A percentile compares a stretch with the other conserved stretches of the same genome.
Evolutionary conservation across 2,113 vertebrate genomes (phyloP).

Genomic region (Cynopterus brachyotis): DNA sequence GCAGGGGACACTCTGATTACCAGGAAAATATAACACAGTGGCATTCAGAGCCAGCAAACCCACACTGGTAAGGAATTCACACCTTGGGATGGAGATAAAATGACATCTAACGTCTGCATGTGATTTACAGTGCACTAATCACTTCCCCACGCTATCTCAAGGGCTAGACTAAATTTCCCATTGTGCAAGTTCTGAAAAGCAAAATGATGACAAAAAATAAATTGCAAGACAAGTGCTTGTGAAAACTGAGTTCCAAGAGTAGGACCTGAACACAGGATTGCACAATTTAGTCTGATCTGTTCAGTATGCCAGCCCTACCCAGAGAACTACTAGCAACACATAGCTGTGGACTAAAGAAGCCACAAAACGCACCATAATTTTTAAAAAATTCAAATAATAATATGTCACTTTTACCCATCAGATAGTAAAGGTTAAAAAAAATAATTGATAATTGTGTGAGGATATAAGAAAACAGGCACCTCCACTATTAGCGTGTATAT

Average conservation of each 20-base stretch:
- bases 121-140: not conserved
- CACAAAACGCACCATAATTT: not conserved
- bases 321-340: not conserved
- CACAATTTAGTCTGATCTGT: not conserved
- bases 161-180: not conserved
- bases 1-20: not conserved
- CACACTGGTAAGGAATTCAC: not conserved
- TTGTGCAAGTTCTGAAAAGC: constrained; percentile 26
- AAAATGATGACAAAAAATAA: not conserved
- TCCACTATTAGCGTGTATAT: not conserved
- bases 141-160: not conserved
- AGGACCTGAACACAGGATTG: not conserved
- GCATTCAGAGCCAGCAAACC: not conserved
- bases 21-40: not conserved
- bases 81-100: not conserved
- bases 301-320: not conserved
- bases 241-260: constrained; percentile 4
- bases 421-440: not conserved
- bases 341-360: not conserved
- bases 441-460: not conserved
- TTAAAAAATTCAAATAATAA: not conserved
- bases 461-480: not conserved
- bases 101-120: not conserved
- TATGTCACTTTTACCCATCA: not conserved
- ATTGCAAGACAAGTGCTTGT: constrained; percentile 9